Evolutionary conservation across 2,888 invertebrate genomes (phyloP).

Genomic region (Adelognathus sp.): DNA sequence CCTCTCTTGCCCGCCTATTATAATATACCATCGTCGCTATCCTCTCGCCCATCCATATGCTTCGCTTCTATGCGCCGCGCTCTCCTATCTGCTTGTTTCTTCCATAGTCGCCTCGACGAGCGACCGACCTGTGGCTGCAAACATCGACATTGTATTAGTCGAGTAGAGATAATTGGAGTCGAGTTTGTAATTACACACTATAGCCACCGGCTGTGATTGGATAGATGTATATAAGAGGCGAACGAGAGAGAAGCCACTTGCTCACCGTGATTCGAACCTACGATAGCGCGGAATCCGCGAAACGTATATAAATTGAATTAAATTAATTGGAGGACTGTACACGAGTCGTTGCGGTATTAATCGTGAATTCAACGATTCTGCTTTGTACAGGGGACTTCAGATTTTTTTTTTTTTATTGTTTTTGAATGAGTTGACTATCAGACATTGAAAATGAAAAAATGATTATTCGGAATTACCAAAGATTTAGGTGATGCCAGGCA

Average conservation of each 20-base stretch:
- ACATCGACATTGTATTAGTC: slow-evolving; percentile 57
- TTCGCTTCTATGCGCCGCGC: neutral
- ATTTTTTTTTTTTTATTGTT: too few species aligned
- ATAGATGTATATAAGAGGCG: slow-evolving; percentile 22
- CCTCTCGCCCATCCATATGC: neutral
- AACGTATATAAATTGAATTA: slow-evolving; percentile 49
- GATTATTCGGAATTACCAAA: too few species aligned
- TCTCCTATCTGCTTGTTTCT: slow-evolving; percentile 40
- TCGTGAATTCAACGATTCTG: slow-evolving; percentile 35
- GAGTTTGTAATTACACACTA: slow-evolving; percentile 27
- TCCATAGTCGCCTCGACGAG: neutral
- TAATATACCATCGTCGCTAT: slow-evolving; percentile 10
- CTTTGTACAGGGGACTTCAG: neutral
- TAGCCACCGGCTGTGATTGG: slow-evolving; percentile 23
- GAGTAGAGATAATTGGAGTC: slow-evolving; percentile 53
- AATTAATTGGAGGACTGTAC: slow-evolving; percentile 49
- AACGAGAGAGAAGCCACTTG: slow-evolving; percentile 21
- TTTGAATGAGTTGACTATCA: too few species aligned
- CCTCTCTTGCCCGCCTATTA: slow-evolving; percentile 53
- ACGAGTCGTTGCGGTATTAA: slow-evolving; percentile 33
- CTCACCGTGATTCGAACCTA: slow-evolving; percentile 47
- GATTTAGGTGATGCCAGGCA: too few species aligned
- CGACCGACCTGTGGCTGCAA: neutral
- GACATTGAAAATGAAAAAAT: too few species aligned
- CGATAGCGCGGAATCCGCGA: slow-evolving; percentile 55